Evolutionary conservation across 1,140 invertebrate genomes (phyloP).

Genomic region (Caenorhabditis tropicalis): DNA sequence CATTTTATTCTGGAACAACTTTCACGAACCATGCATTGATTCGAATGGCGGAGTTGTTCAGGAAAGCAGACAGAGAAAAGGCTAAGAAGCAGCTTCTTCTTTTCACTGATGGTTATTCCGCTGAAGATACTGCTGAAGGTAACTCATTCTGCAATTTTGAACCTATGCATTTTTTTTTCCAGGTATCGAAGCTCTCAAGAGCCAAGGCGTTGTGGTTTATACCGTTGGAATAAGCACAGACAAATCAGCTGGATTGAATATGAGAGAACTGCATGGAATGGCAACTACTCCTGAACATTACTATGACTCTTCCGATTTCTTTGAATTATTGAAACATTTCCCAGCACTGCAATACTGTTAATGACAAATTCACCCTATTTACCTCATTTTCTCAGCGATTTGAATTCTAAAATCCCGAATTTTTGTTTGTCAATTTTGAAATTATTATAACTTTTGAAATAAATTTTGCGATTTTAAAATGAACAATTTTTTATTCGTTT

Average conservation of each 20-base stretch:
- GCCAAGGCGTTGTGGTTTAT: neutral
- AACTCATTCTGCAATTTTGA: neutral
- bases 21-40: conserved; percentile 33
- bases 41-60: neutral
- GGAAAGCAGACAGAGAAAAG: neutral
- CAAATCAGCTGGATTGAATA: neutral
- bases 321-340: neutral
- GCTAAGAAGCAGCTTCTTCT: neutral
- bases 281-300: neutral
- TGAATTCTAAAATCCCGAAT: neutral
- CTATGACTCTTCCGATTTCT: neutral
- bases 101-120: conserved; percentile 37
- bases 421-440: no score
- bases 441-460: no score
- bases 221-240: conserved; percentile 21
- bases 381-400: neutral
- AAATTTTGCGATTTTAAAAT: no score
- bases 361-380: neutral
- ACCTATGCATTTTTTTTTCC: neutral
- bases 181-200: neutral
- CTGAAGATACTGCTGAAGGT: conserved; percentile 37
- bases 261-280: neutral
- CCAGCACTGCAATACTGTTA: neutral
- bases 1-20: conserved; percentile 34
- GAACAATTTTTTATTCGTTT: conserved; percentile 4